phyloP scores from a whole-genome alignment of 1,140 invertebrate genomes.

The Papilio machaon region DNA sequence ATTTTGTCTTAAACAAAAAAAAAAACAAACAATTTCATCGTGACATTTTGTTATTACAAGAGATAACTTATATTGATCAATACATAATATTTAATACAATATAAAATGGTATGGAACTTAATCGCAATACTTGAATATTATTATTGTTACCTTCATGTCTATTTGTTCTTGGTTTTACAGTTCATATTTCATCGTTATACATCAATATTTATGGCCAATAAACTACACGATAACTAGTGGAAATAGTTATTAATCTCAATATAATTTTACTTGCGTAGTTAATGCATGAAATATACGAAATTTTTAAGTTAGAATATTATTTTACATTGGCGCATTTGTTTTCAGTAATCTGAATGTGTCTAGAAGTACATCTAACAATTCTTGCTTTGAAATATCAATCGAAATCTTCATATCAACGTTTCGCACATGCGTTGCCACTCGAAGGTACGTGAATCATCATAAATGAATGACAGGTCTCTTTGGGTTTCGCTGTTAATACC shows the following conservation, averaged over 20 bases:
- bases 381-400: background rate
- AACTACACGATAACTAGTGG: background rate
- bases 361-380: background rate
- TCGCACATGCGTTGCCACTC: background rate
- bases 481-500: background rate
- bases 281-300: background rate
- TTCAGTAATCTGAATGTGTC: background rate
- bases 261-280: background rate
- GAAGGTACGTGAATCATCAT: conserved; percentile 1
- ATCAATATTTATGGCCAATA: background rate
- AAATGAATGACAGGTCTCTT: conserved; percentile 11
- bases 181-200: background rate
- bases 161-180: background rate
- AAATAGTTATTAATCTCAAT: background rate
- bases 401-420: background rate
- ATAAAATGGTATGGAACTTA: background rate
- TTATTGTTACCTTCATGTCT: background rate
- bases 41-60: too few species aligned
- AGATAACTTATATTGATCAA: background rate
- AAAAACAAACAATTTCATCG: too few species aligned
- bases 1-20: too few species aligned
- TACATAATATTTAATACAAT: background rate
- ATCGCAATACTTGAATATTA: background rate
- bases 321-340: background rate
- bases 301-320: background rate